A percentile compares a stretch with the other conserved stretches of the same genome.
Conservation (phyloP, 2,797 vertebrate species). For the Intellagama lesueurii region DNA sequence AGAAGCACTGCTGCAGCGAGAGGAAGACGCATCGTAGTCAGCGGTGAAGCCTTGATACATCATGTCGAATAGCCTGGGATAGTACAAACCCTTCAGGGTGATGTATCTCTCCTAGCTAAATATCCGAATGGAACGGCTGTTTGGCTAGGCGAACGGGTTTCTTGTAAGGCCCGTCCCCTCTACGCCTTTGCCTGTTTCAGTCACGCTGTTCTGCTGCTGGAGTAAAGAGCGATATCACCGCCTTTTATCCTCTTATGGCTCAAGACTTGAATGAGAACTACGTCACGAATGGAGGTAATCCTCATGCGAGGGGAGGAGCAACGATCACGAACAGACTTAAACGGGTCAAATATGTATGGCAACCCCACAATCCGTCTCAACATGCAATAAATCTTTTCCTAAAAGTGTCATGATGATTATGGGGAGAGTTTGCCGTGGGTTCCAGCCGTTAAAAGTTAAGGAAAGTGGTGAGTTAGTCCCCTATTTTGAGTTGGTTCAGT, state of each 20-base stretch:
- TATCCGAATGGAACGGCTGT: slow-evolving; percentile 54
- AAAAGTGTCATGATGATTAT: accelerated
- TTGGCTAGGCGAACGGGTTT: slow-evolving; percentile 13
- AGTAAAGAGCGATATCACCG: slow-evolving; percentile 51
- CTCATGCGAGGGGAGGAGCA: background rate
- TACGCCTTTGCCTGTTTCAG: background rate
- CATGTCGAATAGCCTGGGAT: slow-evolving; percentile 60
- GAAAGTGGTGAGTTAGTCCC: background rate
- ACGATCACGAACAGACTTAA: accelerated
- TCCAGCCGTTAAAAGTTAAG: background rate
- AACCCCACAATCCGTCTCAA: background rate
- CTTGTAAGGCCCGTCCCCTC: background rate
- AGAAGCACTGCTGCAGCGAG: slow-evolving; percentile 95
- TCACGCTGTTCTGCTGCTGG: slow-evolving; percentile 47
- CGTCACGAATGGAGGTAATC: slow-evolving; percentile 56
- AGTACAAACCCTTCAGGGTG: slow-evolving; percentile 38
- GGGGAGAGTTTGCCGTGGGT: background rate
- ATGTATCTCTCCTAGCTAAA: slow-evolving; percentile 3
- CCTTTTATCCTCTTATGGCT: slow-evolving; percentile 63
- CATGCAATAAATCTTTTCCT: accelerated
- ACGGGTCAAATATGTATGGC: accelerated
- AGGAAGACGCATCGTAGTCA: slow-evolving; percentile 91
- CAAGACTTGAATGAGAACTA: slow-evolving; percentile 51
- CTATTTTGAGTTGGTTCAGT: slow-evolving; percentile 31
- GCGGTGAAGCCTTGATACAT: slow-evolving; percentile 90